A percentile compares a stretch with the other conserved stretches of the same genome.
Conservation (phyloP, 2,113 vertebrate genomes). For the Dipodomys stephensi region DNA sequence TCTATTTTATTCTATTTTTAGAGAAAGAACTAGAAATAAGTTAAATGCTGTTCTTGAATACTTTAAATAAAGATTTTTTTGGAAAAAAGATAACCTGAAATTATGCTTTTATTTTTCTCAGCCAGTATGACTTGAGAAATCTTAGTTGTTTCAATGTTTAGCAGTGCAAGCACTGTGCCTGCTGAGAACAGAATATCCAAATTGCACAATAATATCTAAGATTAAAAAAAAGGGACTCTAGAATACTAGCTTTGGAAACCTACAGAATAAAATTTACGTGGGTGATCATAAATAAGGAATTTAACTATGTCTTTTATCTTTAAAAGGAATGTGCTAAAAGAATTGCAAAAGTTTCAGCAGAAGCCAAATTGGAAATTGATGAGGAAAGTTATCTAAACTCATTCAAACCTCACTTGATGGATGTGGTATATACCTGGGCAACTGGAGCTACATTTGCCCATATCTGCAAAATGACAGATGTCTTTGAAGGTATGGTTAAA, state of each 20-base stretch:
- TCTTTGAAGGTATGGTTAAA: slow-evolving; percentile 94
- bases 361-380: slow-evolving; percentile 97
- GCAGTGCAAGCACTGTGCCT: neutral
- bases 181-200: neutral
- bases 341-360: slow-evolving; percentile 97
- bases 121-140: neutral
- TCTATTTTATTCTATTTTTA: no score
- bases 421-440: slow-evolving; percentile 97
- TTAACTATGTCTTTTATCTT: slow-evolving; percentile 58
- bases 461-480: slow-evolving; percentile 99
- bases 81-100: neutral
- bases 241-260: neutral
- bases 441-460: slow-evolving; percentile 96
- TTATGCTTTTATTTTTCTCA: neutral
- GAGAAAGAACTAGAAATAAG: neutral
- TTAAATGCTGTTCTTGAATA: neutral
- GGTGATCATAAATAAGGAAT: neutral
- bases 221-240: neutral
- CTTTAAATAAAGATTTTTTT: neutral
- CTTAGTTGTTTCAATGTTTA: neutral
- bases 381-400: slow-evolving; percentile 95
- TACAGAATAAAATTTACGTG: neutral
- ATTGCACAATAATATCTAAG: neutral
- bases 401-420: slow-evolving; percentile 98
- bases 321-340: slow-evolving; percentile 97